phyloP scores from a whole-genome alignment of 2,113 vertebrate genomes.

The Harpagus bidentatus region DNA sequence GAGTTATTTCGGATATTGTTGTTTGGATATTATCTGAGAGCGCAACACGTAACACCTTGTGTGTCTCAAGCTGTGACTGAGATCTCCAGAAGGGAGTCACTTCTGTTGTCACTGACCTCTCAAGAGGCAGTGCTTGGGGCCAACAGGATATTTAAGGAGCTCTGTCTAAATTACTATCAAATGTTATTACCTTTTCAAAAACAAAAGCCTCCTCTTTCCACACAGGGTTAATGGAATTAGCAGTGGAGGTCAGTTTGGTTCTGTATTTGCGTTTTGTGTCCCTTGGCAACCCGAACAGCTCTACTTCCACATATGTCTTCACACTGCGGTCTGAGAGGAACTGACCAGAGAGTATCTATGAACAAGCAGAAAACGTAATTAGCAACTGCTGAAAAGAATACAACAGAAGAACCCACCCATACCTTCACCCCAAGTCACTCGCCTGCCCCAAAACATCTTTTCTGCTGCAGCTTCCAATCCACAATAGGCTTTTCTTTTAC shows the following conservation, averaged over 20 bases:
- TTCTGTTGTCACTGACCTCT: neutral
- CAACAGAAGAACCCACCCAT: neutral
- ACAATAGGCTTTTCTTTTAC: neutral
- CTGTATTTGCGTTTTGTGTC: slow-evolving; percentile 93
- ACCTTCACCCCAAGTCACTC: neutral
- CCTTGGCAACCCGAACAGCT: slow-evolving; percentile 90
- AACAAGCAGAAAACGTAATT: neutral
- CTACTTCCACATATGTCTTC: slow-evolving; percentile 91
- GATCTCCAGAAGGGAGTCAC: neutral
- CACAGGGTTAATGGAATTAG: slow-evolving; percentile 93
- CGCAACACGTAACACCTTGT: rapidly evolving
- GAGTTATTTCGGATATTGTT: neutral
- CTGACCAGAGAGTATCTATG: slow-evolving; percentile 93
- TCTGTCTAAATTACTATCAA: neutral
- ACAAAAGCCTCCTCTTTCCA: slow-evolving; percentile 97
- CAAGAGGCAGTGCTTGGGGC: neutral
- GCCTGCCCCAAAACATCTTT: neutral
- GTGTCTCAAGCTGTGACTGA: neutral
- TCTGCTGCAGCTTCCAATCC: neutral
- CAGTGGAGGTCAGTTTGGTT: slow-evolving; percentile 84
- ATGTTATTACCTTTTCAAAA: slow-evolving; percentile 89
- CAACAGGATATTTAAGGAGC: neutral
- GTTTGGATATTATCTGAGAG: neutral
- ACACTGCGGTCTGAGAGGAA: slow-evolving; percentile 92
- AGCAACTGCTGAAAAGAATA: neutral